Base-by-base conservation (phyloP, 2,113 vertebrate species). In the Mus spicilegus region DNA sequence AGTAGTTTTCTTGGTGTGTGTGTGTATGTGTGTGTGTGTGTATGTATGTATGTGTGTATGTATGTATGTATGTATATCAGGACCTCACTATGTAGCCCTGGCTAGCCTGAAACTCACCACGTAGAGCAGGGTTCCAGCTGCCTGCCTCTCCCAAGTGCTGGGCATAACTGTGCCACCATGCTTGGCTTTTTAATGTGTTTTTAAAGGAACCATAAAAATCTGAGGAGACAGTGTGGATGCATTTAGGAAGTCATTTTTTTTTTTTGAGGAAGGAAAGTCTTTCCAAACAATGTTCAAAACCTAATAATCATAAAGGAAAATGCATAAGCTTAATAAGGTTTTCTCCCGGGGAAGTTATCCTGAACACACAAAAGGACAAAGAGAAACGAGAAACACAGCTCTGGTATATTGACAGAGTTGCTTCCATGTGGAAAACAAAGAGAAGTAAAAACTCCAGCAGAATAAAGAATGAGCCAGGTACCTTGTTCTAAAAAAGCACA, bases 201-300 rank as follows among this genome's bases (percentile, higher is more conserved):
- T 92, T 69, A 67, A 73, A 91, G 39, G 80, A 91, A 61, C 22
- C 22, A 22, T 39, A 13, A 67, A 97, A 93, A 28, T 69, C 54
- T 24, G 46, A 46, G 42, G 69, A 87, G 61, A 90, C 89, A 76
- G 22, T 87, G 24, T 63, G 12, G 30, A 42, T 84, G 2, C 36
- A 92, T 77, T 91, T 92, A 80, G 80, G 77, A 87, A 95, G 70
- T 92, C 92, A 72, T 85, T 87, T 80, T 46, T 54, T 51, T 51
- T 58, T 63, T 65, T 65, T 11, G 26, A 86, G 3, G 22, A 14
- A 11, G 19, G 39, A 80, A 89, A 36, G 19, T 22, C 72, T 91
- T 84, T 95, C 26, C 28, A 85, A 93, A 82, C 16, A 89, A 82
- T 13, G 20, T 63, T 46, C 2, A 85, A 89, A 86, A 87, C 46